Evolutionary conservation across 2,797 vertebrate genomes (phyloP).

Genomic region (Tiaroga cobitis): DNA sequence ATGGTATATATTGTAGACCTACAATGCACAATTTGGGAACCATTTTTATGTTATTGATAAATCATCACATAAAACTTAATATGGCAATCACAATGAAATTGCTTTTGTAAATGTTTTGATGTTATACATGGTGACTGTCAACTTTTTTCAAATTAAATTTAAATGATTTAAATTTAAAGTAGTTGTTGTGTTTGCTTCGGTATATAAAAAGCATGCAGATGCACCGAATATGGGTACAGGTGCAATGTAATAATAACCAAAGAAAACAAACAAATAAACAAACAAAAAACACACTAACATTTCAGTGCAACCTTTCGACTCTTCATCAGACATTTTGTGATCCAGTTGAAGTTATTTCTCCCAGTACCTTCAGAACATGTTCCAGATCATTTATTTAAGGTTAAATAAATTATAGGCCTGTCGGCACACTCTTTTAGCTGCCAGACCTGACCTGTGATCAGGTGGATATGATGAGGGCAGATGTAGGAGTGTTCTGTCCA

Average conservation of each 20-base stretch:
- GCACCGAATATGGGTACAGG: not conserved
- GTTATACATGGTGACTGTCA: not conserved
- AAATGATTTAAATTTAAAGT: too few species aligned
- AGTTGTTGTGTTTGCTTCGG: too few species aligned
- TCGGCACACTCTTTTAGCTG: not conserved
- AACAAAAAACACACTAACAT: not conserved
- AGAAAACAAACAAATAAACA: not conserved
- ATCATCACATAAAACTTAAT: not conserved
- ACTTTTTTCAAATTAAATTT: not conserved
- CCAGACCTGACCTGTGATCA: constrained; percentile 16
- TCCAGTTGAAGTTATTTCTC: not conserved
- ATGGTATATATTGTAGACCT: too few species aligned
- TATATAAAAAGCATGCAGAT: too few species aligned
- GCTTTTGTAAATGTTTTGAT: not conserved
- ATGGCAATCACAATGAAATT: not conserved
- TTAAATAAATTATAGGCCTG: constrained; percentile 19
- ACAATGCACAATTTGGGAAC: too few species aligned
- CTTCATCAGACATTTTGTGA: not conserved
- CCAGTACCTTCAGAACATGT: not conserved
- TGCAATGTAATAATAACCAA: not conserved
- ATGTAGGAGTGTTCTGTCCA: constrained; percentile 5
- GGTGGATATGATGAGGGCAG: constrained; percentile 29
- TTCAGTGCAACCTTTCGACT: not conserved
- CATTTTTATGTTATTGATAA: not conserved
- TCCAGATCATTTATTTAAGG: constrained; percentile 13